A percentile compares a stretch with the other conserved stretches of the same genome.
phyloP scores from a whole-genome alignment of 2,888 invertebrate species.

The Agriotes lineatus region DNA sequence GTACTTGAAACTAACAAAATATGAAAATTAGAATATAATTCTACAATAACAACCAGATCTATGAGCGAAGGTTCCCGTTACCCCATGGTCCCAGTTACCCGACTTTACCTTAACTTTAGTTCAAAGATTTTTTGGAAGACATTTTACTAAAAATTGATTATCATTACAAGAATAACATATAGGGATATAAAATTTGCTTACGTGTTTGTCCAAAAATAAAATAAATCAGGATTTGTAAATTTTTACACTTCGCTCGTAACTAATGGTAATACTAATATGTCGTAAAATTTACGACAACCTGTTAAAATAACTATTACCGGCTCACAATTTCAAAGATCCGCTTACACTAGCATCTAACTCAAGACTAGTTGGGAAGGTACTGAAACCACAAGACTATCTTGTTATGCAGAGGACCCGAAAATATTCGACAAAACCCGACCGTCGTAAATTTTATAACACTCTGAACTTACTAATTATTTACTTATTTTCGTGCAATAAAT shows the following conservation, averaged over 20 bases:
- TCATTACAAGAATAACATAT: too few relatives aligned
- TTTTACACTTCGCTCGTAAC: neutral
- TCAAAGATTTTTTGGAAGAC: neutral
- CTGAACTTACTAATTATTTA: too few relatives aligned
- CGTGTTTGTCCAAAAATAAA: neutral
- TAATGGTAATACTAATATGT: neutral
- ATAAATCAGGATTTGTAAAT: neutral
- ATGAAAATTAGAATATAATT: too few relatives aligned
- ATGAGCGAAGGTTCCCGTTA: too few relatives aligned
- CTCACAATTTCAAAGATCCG: neutral
- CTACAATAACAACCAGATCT: too few relatives aligned
- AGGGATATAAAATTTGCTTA: neutral
- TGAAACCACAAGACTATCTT: neutral
- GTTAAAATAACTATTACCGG: slow-evolving; percentile 5
- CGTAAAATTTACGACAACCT: too few relatives aligned
- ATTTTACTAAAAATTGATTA: slow-evolving; percentile 3
- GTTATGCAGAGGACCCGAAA: neutral
- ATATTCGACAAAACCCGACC: neutral
- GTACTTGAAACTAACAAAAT: too few relatives aligned
- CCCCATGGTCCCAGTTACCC: too few relatives aligned
- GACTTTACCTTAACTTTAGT: too few relatives aligned
- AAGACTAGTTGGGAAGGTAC: too few relatives aligned
- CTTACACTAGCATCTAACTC: neutral
- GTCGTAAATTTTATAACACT: too few relatives aligned
- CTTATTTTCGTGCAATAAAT: too few relatives aligned